Evolutionary conservation across 2,888 invertebrate species (phyloP).

Genomic region (Flexamia atlantica): DNA sequence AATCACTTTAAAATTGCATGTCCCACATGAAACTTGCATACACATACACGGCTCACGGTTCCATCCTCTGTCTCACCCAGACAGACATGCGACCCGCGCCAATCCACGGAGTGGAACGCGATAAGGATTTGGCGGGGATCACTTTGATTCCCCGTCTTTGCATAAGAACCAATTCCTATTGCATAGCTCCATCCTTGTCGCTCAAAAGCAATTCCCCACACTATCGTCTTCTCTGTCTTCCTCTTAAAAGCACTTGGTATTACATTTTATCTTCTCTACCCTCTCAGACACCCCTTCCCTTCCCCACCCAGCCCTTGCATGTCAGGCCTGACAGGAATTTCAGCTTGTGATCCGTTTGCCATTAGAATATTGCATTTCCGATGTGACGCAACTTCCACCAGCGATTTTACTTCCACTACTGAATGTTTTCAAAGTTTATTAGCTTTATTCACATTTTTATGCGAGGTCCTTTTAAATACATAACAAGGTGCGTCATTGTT

Average conservation of each 20-base stretch:
- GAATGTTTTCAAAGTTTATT: too few species aligned
- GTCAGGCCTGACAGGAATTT: slow-evolving; percentile 52
- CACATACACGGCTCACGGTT: too few species aligned
- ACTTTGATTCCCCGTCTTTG: slow-evolving; percentile 65
- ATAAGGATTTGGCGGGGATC: slow-evolving; percentile 62
- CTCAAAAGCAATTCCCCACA: slow-evolving; percentile 58
- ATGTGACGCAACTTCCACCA: slow-evolving; percentile 2
- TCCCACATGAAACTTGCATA: too few species aligned
- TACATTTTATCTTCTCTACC: slow-evolving; percentile 63
- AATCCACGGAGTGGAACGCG: slow-evolving; percentile 55
- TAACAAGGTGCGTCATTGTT: too few species aligned
- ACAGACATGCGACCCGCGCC: too few species aligned
- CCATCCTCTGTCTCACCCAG: too few species aligned
- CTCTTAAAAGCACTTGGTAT: slow-evolving; percentile 64
- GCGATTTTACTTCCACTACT: too few species aligned
- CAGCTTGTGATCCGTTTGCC: slow-evolving; percentile 51
- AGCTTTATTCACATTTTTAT: too few species aligned
- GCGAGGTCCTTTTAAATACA: too few species aligned
- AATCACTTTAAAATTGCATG: too few species aligned
- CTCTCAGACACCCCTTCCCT: slow-evolving; percentile 52
- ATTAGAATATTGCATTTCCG: slow-evolving; percentile 57
- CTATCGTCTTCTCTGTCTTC: slow-evolving; percentile 59
- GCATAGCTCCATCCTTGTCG: slow-evolving; percentile 61
- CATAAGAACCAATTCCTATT: slow-evolving; percentile 65
- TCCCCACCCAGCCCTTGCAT: background rate